Evolutionary conservation across 2,888 invertebrate genomes (phyloP).

Genomic region (Limnephilus rhombicus): DNA sequence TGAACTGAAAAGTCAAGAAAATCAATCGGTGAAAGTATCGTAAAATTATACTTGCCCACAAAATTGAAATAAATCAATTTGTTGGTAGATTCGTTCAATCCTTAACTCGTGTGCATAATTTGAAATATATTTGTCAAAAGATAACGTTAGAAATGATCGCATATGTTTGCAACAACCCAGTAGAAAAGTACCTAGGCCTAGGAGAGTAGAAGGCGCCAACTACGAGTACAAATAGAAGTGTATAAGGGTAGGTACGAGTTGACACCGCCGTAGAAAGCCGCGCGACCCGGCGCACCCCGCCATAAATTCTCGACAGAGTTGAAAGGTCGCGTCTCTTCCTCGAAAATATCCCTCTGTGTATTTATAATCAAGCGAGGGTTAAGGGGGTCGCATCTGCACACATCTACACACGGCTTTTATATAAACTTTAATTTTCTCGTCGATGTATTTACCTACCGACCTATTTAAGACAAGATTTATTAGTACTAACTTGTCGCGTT

Average conservation of each 20-base stretch:
- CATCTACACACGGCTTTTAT: not conserved
- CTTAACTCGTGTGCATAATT: not conserved
- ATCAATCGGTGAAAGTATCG: too few relatives aligned
- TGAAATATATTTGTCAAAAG: not conserved
- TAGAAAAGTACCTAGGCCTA: not conserved
- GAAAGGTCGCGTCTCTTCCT: constrained; percentile 52
- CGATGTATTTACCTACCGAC: not conserved
- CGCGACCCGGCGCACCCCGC: constrained; percentile 9
- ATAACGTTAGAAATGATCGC: not conserved
- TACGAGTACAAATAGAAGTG: not conserved
- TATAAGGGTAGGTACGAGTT: not conserved
- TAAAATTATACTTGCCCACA: too few relatives aligned
- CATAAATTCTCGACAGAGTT: constrained; percentile 52
- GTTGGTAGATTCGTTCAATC: too few relatives aligned
- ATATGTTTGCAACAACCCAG: not conserved
- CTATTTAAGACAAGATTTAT: not conserved
- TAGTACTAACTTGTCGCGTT: not conserved
- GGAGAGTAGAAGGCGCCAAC: not conserved
- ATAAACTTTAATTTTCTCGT: not conserved
- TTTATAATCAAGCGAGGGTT: not conserved
- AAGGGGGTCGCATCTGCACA: not conserved
- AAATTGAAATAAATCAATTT: too few relatives aligned
- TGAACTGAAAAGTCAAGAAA: too few relatives aligned
- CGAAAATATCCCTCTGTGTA: not conserved
- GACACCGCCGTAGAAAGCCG: constrained; percentile 4